Percentiles rank a stretch among this genome's conserved stretches.
phyloP scores from a whole-genome alignment of 1,140 invertebrate genomes.

The Camponotus vicinus region DNA sequence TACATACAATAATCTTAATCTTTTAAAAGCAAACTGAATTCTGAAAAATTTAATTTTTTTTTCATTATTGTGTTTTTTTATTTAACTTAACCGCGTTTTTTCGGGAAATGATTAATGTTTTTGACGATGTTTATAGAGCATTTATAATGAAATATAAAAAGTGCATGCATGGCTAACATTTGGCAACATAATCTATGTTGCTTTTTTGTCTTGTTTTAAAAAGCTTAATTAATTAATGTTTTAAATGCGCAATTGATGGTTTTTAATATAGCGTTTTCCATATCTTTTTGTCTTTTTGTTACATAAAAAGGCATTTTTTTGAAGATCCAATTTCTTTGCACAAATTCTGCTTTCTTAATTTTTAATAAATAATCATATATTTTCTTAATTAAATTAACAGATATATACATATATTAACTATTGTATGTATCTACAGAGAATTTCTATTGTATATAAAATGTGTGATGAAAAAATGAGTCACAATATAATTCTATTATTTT shows the following conservation, averaged over 20 bases:
- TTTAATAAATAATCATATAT: neutral
- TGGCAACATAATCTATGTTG: neutral
- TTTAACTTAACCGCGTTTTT: constrained; percentile 7
- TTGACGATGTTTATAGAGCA: constrained; percentile 10
- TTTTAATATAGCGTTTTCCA: neutral
- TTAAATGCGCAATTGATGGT: neutral
- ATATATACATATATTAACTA: neutral
- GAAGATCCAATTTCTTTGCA: neutral
- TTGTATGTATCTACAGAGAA: neutral
- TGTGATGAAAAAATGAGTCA: neutral
- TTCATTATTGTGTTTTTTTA: constrained; percentile 8
- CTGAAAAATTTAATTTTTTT: neutral
- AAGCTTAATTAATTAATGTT: constrained; percentile 31
- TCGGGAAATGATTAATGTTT: neutral
- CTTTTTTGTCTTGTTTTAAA: neutral
- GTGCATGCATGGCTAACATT: neutral
- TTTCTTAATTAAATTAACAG: neutral
- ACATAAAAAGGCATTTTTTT: neutral
- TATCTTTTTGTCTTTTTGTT: neutral
- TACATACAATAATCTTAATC: neutral
- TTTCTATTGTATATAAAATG: neutral
- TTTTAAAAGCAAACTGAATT: neutral
- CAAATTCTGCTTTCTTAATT: neutral
- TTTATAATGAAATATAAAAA: constrained; percentile 18
- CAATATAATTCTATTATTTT: constrained; percentile 5